These are phyloP conservation scores for Urophycis tenuis DNA, from an alignment of 2,797 vertebrate species.

Conservation along the genomic window DNA sequence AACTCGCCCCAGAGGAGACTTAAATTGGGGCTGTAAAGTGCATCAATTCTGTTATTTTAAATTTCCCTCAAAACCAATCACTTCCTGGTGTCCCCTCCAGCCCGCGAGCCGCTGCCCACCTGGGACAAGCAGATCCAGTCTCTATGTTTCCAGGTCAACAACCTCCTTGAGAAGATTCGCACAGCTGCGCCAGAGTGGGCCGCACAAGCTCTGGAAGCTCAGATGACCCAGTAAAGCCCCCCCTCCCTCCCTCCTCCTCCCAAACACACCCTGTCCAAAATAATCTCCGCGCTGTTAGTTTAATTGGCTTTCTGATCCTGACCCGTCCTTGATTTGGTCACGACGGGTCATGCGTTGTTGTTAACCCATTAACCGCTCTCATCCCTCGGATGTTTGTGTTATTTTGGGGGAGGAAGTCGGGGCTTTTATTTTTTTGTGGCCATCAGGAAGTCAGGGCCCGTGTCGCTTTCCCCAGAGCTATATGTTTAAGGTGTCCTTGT, in stretches of 20 bases:
- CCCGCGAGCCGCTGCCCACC: constrained; percentile 91
- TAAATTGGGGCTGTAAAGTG: not conserved
- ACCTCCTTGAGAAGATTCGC: constrained; percentile 95
- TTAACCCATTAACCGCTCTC: not conserved
- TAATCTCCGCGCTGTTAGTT: not conserved
- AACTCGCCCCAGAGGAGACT: not conserved
- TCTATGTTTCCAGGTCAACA: constrained; percentile 98
- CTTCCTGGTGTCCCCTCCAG: constrained; percentile 51
- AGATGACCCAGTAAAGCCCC: constrained; percentile 88
- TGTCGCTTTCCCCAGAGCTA: not conserved
- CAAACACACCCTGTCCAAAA: not conserved
- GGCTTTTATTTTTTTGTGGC: not conserved
- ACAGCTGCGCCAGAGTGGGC: constrained; percentile 94
- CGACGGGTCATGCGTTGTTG: not conserved
- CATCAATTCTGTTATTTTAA: not conserved
- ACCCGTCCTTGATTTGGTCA: not conserved
- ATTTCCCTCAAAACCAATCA: not conserved
- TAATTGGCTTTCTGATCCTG: not conserved
- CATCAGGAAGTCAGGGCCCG: not conserved
- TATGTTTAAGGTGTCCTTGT: constrained; percentile 3
- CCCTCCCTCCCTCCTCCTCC: not conserved
- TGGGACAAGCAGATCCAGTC: constrained; percentile 99
- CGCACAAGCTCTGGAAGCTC: constrained; percentile 90
- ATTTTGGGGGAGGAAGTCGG: not conserved
- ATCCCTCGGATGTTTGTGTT: not conserved